Evolutionary conservation across 2,797 vertebrate species (phyloP), one percentile per base, ranked within the genome.

Genomic region (Zalophus californianus): DNA sequence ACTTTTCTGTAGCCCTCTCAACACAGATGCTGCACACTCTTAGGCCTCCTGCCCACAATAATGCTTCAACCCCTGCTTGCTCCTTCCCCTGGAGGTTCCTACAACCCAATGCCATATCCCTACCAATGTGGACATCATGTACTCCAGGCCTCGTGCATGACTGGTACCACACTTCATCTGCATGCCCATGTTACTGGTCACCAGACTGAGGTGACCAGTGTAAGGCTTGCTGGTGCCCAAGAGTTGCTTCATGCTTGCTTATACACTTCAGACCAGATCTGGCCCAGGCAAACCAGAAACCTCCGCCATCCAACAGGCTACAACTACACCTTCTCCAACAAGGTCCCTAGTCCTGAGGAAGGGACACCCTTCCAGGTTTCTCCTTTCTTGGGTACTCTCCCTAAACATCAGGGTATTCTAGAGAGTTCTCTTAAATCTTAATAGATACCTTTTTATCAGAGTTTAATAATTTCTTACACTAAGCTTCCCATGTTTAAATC

Each of bases 401-500:
- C 62, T 73, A 85, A 87, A 56, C 13, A 86, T 56, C 62, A 89
- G 20, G 44, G 23, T 70, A 73, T 35, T 27, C 68, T 72, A 90
- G 15, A 92, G 35, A 85, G 38, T 70, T 87, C 10, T 41, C 68
- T 70, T 77, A 93, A 84, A 77, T 90, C 32, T 91, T 91, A 93
- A 93, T 0, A 91, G 32, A 80, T 38, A 86, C 7, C 35, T 21
- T 87, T 78, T 68, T 41, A 58, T 29, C 44, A 80, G 16, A 79
- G 60, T 38, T 82, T 48, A 50, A 70, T 91, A 92, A 75, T 68
- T 90, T 20, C 83, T 83, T 85, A 72, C 23, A 91, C 23, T 91
- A 90, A 79, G 66, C 12, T 92, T 87, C 15, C 14, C 54, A 62
- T 88, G n/a, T 82, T 85, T 82, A 94, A 96, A 54, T 72, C 62